Base-by-base conservation (phyloP, 2,797 vertebrate species). In the Pipistrellus kuhlii region DNA sequence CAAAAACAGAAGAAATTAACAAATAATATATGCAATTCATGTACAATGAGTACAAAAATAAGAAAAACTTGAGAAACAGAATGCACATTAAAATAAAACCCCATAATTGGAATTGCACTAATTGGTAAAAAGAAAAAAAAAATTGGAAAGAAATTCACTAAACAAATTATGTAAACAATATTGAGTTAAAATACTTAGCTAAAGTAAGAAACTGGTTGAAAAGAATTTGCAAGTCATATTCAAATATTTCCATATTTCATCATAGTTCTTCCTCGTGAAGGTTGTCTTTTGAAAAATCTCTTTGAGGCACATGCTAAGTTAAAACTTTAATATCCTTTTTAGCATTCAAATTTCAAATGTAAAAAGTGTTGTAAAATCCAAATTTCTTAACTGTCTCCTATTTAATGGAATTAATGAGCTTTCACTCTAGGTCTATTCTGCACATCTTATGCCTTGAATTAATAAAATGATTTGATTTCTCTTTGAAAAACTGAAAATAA, bases 261-360 rank as follows among this genome's bases (percentile, higher is more conserved):
- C 76, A 35, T 2, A 8, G 6, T 51, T 64, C 15, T 76, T 62
- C 88, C 3, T 85, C 23, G 38, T 62, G 53, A 87, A 41, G 6
- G 5, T 6, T 90, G 2, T 71, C n/a, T 76, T 89, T 90, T 12
- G 46, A 91, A 62, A 90, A 80, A 23, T 55, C n/a, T 89, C 57
- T 71, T 66, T 17, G 27, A 68, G 18, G 0, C 11, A 57, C 9
- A 85, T 30, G 46, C 46, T 71, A 78, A 66, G 75, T 77, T 55
- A 75, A 76, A 30, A 46, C 64, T 90, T 73, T 10, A 84, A 30
- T 41, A 35, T 81, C 6, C 17, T 30, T 53, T 92, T 38, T 41
- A 66, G 41, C 20, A 85, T 44, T 92, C 64, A 66, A 77, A 86
- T 91, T 78, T 78, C 48, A 94, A 73, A 93, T 48, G 77, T 59